These are phyloP conservation scores for Tinea pellionella DNA, from an alignment of 2,888 invertebrate species.

Conservation along the genomic window DNA sequence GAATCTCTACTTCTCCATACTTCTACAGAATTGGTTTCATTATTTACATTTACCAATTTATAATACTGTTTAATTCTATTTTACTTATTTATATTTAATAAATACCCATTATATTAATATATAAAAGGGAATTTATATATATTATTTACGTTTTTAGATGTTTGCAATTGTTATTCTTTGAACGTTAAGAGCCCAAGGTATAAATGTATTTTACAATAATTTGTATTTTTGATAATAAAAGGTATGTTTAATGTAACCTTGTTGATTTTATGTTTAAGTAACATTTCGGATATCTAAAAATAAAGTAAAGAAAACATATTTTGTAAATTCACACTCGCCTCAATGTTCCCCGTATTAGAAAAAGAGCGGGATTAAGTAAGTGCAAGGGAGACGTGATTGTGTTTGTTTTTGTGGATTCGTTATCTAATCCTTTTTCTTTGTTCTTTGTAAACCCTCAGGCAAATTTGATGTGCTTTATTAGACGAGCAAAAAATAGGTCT, in stretches of 20 bases:
- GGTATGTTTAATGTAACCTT: background rate
- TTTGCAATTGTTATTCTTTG: background rate
- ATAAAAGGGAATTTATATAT: background rate
- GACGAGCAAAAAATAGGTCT: conserved; percentile 21
- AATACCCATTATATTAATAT: no score
- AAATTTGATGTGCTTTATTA: conserved; percentile 26
- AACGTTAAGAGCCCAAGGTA: background rate
- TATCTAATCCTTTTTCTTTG: conserved; percentile 33
- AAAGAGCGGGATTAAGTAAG: conserved; percentile 1
- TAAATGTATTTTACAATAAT: background rate
- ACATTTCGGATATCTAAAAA: background rate
- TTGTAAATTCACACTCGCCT: conserved; percentile 5
- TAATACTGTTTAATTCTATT: background rate
- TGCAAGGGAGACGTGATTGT: conserved; percentile 21
- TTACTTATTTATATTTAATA: background rate
- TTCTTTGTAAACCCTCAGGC: conserved; percentile 28
- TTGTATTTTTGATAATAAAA: background rate
- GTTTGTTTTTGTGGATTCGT: conserved; percentile 33
- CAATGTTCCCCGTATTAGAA: background rate
- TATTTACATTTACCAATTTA: conserved; percentile 13
- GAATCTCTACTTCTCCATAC: conserved; percentile 3
- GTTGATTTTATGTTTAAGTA: background rate
- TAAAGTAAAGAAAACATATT: background rate
- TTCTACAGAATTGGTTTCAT: conserved; percentile 9
- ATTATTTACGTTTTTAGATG: background rate